Base-by-base conservation (phyloP, 2,888 invertebrate genomes). In the Polydrusus pterygomalis region DNA sequence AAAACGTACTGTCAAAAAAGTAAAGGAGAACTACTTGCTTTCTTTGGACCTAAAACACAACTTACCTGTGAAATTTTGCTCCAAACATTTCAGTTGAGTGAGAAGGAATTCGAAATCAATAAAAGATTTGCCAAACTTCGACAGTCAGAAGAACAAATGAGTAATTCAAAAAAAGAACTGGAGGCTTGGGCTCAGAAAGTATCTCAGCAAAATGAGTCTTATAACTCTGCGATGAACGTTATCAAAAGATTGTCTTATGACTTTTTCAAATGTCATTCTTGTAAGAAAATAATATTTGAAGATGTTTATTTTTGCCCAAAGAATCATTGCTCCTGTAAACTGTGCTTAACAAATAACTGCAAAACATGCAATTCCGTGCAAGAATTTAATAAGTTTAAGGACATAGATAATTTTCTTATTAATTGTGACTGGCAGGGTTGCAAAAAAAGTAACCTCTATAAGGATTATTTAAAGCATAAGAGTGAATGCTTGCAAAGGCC, bases 211-310 rank as follows among this genome's bases (percentile, higher is more conserved):
- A 2, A 7, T 6, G 7, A 7, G 30, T 30, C 13, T 7, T 25
- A 54, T 20, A 13, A 54, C 20, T 7, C 54, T 5, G 54, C 54
- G 11, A 54, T 54, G 25, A 25, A 54, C 10, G 13, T 54, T 15
- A 54, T 54, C 11, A 54, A 54, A 25, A 20, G 15, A 25, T 25
- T 54, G 54, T 54, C 54, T 54, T 25, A 25, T 25, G 15, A 54
- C 10, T 25, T 54, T 25, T 54, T 54, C 13, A 54, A 54, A 54
- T 54, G 54, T 25, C 6, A 5, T 25, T 20, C 25, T 6, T 54
- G 54, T 54, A 6, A 54, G 25, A 25, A 54, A 25, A 54, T 54
- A 5, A 25, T 15, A 3, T 13, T 54, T 10, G 25, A 54, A 11
- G 54, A 25, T 3, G 5, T 15, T 6, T 54, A 54, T 54, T 20